Evolutionary conservation across 2,797 vertebrate species (phyloP).

Genomic region (Pantherophis alleghaniensis): DNA sequence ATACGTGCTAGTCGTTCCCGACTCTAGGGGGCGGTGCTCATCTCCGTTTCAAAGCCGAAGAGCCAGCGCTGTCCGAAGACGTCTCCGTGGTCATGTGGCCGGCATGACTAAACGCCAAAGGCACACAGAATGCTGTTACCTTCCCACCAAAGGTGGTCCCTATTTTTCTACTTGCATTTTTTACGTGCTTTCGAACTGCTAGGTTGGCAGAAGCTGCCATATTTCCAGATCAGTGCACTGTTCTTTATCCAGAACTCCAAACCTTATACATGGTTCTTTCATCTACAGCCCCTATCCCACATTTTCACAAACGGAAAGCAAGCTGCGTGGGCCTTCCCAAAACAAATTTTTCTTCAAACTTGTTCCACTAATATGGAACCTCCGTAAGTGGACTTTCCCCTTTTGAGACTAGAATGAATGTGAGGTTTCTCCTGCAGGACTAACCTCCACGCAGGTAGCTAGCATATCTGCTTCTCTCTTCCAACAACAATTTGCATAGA

Average conservation of each 20-base stretch:
- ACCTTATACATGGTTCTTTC: not conserved
- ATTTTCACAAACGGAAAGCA: not conserved
- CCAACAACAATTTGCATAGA: not conserved
- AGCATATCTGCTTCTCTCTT: not conserved
- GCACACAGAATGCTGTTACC: no score
- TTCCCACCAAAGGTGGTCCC: no score
- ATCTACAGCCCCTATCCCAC: not conserved
- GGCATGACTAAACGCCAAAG: no score
- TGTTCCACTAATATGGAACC: not conserved
- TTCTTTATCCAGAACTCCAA: not conserved
- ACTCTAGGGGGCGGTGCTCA: no score
- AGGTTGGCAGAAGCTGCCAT: no score
- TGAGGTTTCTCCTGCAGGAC: not conserved
- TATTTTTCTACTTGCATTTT: no score
- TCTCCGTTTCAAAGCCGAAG: no score
- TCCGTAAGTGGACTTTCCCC: not conserved
- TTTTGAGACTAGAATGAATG: not conserved
- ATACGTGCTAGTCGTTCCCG: no score
- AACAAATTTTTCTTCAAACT: not conserved
- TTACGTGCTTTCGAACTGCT: no score
- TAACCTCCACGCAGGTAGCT: not conserved
- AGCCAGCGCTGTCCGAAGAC: no score
- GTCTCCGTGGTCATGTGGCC: no score
- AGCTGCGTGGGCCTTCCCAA: not conserved
- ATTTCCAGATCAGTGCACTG: not conserved